phyloP scores from a whole-genome alignment of 2,797 vertebrate genomes.

The Neosalanx taihuensis region DNA sequence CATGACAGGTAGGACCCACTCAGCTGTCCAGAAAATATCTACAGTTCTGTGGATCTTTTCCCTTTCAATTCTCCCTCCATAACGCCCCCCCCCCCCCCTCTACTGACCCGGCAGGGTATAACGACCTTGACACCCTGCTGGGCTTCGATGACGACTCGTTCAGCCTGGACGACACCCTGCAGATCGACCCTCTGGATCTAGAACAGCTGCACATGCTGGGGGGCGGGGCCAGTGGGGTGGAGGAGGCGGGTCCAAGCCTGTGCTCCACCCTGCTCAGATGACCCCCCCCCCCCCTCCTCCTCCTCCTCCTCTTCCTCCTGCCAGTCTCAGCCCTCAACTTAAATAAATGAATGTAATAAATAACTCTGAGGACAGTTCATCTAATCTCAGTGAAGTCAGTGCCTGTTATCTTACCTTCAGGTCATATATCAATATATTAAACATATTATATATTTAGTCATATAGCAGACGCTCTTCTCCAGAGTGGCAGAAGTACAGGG shows the following conservation, averaged over 20 bases:
- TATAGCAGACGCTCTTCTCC: too few relatives aligned
- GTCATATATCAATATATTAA: too few relatives aligned
- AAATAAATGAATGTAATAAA: too few relatives aligned
- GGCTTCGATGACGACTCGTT: constrained; percentile 66
- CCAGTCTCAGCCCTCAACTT: too few relatives aligned
- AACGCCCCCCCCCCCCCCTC: not conserved
- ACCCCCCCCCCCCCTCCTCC: not conserved
- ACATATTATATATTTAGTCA: too few relatives aligned
- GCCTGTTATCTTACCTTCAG: too few relatives aligned
- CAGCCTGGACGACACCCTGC: constrained; percentile 69
- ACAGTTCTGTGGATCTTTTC: too few relatives aligned
- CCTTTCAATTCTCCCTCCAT: not conserved
- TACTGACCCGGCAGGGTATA: constrained; percentile 69
- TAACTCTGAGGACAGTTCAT: too few relatives aligned
- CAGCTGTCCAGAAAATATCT: too few relatives aligned
- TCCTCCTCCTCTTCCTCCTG: too few relatives aligned
- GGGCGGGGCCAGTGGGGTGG: constrained; percentile 67
- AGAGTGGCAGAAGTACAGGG: too few relatives aligned
- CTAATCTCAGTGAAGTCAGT: too few relatives aligned
- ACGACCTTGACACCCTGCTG: constrained; percentile 71
- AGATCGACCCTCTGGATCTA: constrained; percentile 71
- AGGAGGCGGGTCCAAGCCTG: constrained; percentile 70
- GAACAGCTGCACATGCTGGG: constrained; percentile 75
- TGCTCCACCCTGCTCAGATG: constrained; percentile 68
- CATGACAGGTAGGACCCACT: constrained; percentile 64